Base-by-base conservation (phyloP, 2,888 invertebrate species). In the Serrognathus titanus region DNA sequence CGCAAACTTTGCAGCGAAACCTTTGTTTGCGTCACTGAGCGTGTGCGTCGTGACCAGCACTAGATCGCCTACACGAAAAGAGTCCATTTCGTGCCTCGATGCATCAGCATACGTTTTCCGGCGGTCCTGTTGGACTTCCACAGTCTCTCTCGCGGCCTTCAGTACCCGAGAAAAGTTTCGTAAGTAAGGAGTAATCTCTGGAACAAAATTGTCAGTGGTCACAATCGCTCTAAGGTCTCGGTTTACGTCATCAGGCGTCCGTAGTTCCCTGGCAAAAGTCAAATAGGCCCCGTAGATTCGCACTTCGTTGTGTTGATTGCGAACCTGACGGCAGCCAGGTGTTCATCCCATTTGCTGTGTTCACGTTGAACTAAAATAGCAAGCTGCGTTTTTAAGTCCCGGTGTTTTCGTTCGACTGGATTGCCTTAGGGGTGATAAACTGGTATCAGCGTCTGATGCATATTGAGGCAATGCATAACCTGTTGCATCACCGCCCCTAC, bases 261-360 rank as follows among this genome's bases (percentile, higher is more conserved):
- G 58, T 5, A 71, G 31, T 50, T 73, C 68, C 1, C 69, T 50
- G 1, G 62, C 71, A 43, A 71, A 69, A 0, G 63, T 68, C 0
- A 71, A 56, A 31, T 65, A 70, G 0, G 38, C 0, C 69, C 66
- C 1, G 70, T 70, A 0, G 61, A 56, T 2, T 48, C 24, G 20
- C 66, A 63, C 1, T 20, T 12, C 0, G 66, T 59, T 4, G 62
- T 63, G 39, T 70, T 71, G 53, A 69, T 65, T 0, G 71, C 67
- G 40, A 67, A 71, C 5, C 68, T 57, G 1, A 71, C 60, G 0
- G 45, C 20, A 0, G 69, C 55, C 4, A 72, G 36, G 1, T 46
- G 31, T 1, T 57, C 53, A 1, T 66, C 64, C 72, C 71, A 38
- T 38, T 38, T 1, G 38, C 11, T 38, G 11, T 38, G 38, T 3